A percentile compares a stretch with the other conserved stretches of the same genome.
Evolutionary conservation across 2,113 vertebrate genomes (phyloP).

Genomic region (Elgaria multicarinata): DNA sequence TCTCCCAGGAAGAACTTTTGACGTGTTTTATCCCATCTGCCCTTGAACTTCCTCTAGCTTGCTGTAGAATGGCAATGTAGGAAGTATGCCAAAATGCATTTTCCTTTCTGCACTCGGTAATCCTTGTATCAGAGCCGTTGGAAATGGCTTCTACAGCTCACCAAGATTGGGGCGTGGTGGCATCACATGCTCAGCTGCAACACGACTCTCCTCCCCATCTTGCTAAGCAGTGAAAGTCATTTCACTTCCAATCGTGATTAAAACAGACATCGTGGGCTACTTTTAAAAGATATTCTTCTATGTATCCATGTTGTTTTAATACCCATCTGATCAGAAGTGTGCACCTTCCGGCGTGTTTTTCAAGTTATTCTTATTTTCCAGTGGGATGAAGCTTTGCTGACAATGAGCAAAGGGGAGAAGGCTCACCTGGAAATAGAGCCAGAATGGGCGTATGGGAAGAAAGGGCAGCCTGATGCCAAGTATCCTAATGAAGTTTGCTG

Average conservation of each 20-base stretch:
- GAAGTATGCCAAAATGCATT: neutral
- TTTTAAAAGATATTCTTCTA: neutral
- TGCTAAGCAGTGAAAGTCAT: too few relatives aligned
- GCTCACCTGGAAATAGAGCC: constrained; percentile 93
- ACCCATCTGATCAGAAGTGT: neutral
- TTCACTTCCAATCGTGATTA: neutral
- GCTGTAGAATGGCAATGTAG: neutral
- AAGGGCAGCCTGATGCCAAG: constrained; percentile 94
- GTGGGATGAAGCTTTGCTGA: constrained; percentile 96
- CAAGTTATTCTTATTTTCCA: constrained; percentile 52
- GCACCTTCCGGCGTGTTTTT: neutral
- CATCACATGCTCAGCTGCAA: neutral
- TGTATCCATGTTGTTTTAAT: neutral
- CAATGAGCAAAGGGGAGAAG: constrained; percentile 97
- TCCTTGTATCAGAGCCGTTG: neutral
- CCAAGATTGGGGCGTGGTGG: neutral
- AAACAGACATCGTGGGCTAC: neutral
- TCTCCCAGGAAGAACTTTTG: neutral
- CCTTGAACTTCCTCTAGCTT: neutral
- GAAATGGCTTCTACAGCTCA: neutral
- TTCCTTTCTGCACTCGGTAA: neutral
- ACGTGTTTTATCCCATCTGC: neutral
- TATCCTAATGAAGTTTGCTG: constrained; percentile 86
- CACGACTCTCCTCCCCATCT: too few relatives aligned
- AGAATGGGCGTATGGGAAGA: constrained; percentile 96